Base-by-base conservation (phyloP, 1,140 invertebrate species). In the Penaeus japonicus region DNA sequence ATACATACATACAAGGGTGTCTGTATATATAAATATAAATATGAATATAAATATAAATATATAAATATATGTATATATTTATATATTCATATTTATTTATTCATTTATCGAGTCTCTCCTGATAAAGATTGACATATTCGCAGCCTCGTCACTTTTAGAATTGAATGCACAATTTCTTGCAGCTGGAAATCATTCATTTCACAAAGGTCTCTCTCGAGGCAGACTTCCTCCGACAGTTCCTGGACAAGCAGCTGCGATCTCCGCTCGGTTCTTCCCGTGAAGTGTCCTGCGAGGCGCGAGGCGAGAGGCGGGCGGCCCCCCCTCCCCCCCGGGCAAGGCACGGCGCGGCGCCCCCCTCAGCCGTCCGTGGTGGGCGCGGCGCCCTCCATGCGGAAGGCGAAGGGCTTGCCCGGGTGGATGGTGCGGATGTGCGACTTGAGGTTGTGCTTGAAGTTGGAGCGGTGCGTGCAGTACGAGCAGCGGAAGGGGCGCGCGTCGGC, bases 401-500 rank as follows among this genome's bases (percentile, higher is more conserved):
- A 90, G 75, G 88, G 90, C 83, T 89, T 87, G 55, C 86, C 90
- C 30, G 80, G 84, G 65, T 90, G 90, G 57, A 89, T 85, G 55
- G 80, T 87, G 62, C 85, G 85, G 55, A 90, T 84, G 77, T 90
- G 90, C 12, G 88, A 79, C 85, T 90, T 90, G 30, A 90, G 88
- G 65, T 90, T 90, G 75, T 90, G 90, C 81, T 90, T 90, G 88
- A 90, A 90, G 87, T 90, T 90, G 80, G 90, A 90, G 32, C 90
- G 84, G 57, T 90, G 90, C 65, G 90, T 84, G 85, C 94, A 94
- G 77, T 93, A 92, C 81, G 92, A 92, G 90, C 94, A 94, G 87
- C 92, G 92, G 91, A 93, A 94, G 7, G 94, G 94, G 70, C 93
- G 91, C 91, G 94, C 94, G 0, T 93, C 91, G 0, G 92, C 93